These are phyloP conservation scores for Limnephilus marmoratus DNA, from an alignment of 2,888 invertebrate genomes.

Conservation along the genomic window DNA sequence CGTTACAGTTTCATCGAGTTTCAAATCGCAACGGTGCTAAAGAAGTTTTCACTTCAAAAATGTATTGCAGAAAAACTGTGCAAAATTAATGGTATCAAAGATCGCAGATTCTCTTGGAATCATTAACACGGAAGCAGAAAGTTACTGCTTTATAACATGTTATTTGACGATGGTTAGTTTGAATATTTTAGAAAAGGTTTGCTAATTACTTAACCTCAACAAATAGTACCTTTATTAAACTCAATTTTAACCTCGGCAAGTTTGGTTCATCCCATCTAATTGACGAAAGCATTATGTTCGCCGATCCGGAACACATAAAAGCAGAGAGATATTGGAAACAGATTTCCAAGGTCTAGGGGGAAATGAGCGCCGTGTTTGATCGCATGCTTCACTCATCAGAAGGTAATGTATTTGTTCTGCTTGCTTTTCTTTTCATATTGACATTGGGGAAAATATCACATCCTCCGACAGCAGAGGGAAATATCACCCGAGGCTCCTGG, in stretches of 20 bases:
- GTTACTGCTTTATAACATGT: too few relatives aligned
- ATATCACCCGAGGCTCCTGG: conserved; percentile 43
- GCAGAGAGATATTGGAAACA: conserved; percentile 32
- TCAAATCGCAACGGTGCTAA: too few relatives aligned
- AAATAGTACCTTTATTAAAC: background rate
- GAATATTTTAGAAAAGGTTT: background rate
- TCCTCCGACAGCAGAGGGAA: conserved; percentile 27
- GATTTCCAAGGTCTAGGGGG: conserved; percentile 36
- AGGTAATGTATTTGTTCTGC: conserved; percentile 57
- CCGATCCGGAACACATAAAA: background rate
- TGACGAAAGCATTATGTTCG: background rate
- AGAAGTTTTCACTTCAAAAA: too few relatives aligned
- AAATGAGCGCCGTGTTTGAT: conserved; percentile 39
- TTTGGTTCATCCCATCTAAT: background rate
- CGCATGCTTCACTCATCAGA: conserved; percentile 51
- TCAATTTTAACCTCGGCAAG: background rate
- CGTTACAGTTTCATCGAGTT: too few relatives aligned
- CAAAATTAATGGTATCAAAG: too few relatives aligned
- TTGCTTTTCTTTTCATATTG: conserved; percentile 58
- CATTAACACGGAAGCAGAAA: too few relatives aligned
- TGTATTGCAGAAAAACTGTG: too few relatives aligned
- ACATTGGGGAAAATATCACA: conserved; percentile 57
- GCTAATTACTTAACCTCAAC: background rate
- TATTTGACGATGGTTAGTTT: too few relatives aligned
- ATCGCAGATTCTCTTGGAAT: too few relatives aligned